Percentiles rank a stretch among this genome's conserved stretches.
phyloP scores from a whole-genome alignment of 2,888 invertebrate species.

The Agrochola litura region DNA sequence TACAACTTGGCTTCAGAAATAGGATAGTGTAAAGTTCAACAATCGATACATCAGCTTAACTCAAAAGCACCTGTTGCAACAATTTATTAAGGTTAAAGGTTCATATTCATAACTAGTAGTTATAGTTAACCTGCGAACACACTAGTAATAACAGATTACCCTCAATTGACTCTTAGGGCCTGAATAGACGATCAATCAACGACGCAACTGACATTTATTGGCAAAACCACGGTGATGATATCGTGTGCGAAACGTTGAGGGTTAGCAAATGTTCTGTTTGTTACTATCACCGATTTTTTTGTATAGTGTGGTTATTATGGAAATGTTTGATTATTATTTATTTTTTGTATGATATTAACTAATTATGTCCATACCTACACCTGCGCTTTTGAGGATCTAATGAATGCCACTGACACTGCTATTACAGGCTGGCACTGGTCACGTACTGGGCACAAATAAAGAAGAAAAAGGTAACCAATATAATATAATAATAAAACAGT shows the following conservation, averaged over 20 bases:
- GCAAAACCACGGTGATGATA: not conserved
- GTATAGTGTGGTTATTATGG: not conserved
- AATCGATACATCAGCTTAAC: constrained; percentile 14
- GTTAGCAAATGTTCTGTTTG: not conserved
- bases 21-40: constrained; percentile 38
- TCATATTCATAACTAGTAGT: constrained; percentile 20
- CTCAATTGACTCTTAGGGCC: constrained; percentile 55
- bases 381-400: too few relatives aligned
- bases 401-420: too few relatives aligned
- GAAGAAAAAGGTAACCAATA: too few relatives aligned
- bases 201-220: constrained; percentile 40
- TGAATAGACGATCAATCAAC: constrained; percentile 35
- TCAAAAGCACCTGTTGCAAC: constrained; percentile 27
- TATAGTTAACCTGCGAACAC: constrained; percentile 33
- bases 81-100: constrained; percentile 38
- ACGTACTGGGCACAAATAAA: too few relatives aligned
- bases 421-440: too few relatives aligned
- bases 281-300: not conserved
- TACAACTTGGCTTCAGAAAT: constrained; percentile 17
- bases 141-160: constrained; percentile 48
- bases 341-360: too few relatives aligned
- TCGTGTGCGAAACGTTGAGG: not conserved
- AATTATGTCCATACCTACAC: too few relatives aligned
- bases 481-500: too few relatives aligned
- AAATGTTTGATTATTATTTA: not conserved